phyloP scores from a whole-genome alignment of 2,888 invertebrate genomes.

The Thereva unica region DNA sequence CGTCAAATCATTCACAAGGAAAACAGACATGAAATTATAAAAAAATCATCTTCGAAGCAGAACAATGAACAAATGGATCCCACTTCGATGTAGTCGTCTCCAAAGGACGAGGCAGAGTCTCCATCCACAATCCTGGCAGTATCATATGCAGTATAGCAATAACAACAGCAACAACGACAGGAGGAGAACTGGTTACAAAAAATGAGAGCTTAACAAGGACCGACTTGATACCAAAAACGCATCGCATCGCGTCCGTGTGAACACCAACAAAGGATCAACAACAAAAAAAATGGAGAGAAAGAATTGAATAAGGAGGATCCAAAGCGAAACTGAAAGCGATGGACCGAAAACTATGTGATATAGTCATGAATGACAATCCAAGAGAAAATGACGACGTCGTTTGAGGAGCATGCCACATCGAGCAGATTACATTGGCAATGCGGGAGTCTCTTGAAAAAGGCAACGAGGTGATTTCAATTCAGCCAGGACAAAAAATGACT shows the following conservation, averaged over 20 bases:
- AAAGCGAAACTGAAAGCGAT: conserved; percentile 38
- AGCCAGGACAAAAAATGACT: conserved; percentile 26
- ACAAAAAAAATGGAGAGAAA: conserved; percentile 6
- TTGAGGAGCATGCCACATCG: conserved; percentile 38
- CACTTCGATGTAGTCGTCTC: conserved; percentile 10
- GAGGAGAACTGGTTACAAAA: no score
- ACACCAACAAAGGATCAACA: conserved; percentile 9
- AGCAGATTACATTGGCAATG: conserved; percentile 35
- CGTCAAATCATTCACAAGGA: conserved; percentile 38
- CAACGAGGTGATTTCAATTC: conserved; percentile 40
- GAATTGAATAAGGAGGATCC: neutral
- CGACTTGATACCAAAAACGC: neutral
- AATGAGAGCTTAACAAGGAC: no score
- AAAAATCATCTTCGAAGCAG: conserved; percentile 31
- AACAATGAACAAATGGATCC: conserved; percentile 36
- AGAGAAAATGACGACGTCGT: conserved; percentile 38
- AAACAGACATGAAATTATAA: conserved; percentile 37
- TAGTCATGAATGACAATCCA: conserved; percentile 40
- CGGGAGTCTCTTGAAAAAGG: conserved; percentile 14
- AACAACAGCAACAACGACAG: neutral
- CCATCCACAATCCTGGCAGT: conserved; percentile 6
- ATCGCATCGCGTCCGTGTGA: conserved; percentile 7
- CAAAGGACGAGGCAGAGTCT: conserved; percentile 1
- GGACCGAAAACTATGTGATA: conserved; percentile 41
- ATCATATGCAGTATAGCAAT: neutral